Conservation (phyloP, 2,113 vertebrate genomes). For the Amphilophus citrinellus region DNA sequence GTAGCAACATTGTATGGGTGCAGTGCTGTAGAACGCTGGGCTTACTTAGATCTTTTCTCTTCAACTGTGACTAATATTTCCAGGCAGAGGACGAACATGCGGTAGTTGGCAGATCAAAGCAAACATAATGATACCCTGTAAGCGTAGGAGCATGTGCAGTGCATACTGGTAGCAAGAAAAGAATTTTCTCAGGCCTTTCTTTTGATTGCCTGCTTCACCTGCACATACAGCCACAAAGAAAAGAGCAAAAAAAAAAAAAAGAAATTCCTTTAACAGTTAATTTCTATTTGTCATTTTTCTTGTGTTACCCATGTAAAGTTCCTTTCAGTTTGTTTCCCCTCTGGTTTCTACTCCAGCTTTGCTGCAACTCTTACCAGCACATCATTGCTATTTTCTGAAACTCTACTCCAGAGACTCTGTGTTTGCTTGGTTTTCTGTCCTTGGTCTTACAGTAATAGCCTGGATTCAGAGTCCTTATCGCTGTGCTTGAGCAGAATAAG, state of each 20-base stretch:
- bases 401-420: conserved; percentile 13
- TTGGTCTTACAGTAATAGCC: conserved; percentile 48
- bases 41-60: background rate
- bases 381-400: conserved; percentile 25
- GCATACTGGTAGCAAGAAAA: background rate
- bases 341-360: background rate
- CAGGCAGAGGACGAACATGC: background rate
- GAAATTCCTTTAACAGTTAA: background rate
- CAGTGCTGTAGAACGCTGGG: background rate
- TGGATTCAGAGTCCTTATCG: conserved; percentile 34
- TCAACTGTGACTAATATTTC: background rate
- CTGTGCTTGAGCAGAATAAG: conserved; percentile 17
- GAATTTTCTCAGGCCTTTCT: background rate
- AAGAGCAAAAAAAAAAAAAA: background rate
- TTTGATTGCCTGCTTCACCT: background rate
- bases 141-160: background rate
- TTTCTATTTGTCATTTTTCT: background rate
- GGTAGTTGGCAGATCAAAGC: conserved; percentile 9
- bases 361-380: background rate
- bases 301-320: background rate
- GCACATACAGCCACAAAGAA: background rate
- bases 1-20: background rate
- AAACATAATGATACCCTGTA: conserved; percentile 13
- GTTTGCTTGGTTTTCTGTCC: conserved; percentile 39
- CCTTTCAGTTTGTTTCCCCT: background rate